Evolutionary conservation across 2,888 invertebrate genomes (phyloP).

Genomic region (Drosophila mimetica): DNA sequence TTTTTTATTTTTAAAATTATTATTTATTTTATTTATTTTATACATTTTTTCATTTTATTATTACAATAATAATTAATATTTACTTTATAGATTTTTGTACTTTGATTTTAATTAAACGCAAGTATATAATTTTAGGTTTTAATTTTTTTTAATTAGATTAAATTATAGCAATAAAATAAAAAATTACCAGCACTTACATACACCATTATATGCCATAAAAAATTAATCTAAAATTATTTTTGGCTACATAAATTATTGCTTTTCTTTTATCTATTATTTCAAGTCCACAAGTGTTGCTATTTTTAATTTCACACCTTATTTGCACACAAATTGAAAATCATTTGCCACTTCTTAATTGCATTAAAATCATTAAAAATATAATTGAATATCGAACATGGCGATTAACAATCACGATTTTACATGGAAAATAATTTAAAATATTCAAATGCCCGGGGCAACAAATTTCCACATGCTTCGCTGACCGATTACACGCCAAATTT

Average conservation of each 20-base stretch:
- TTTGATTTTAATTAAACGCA: too few relatives aligned
- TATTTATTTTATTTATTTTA: too few relatives aligned
- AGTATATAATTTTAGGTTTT: background rate
- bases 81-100: too few relatives aligned
- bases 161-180: background rate
- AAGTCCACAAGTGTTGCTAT: slow-evolving; percentile 4
- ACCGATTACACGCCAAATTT: slow-evolving; percentile 66
- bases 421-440: slow-evolving; percentile 17
- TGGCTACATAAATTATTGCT: background rate
- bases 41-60: too few relatives aligned
- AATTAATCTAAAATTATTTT: background rate
- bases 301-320: slow-evolving; percentile 16
- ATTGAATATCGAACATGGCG: slow-evolving; percentile 22
- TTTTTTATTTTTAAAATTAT: too few relatives aligned
- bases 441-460: slow-evolving; percentile 31
- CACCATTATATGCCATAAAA: too few relatives aligned
- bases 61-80: background rate
- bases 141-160: too few relatives aligned
- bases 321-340: slow-evolving; percentile 24
- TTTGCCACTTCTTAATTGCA: background rate
- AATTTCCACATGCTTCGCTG: slow-evolving; percentile 36
- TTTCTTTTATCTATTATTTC: slow-evolving; percentile 22
- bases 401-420: slow-evolving; percentile 12
- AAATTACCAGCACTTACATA: too few relatives aligned
- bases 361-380: slow-evolving; percentile 14